These are phyloP conservation scores for Salmo trutta DNA, from an alignment of 2,797 vertebrate genomes.

Conservation along the genomic window DNA sequence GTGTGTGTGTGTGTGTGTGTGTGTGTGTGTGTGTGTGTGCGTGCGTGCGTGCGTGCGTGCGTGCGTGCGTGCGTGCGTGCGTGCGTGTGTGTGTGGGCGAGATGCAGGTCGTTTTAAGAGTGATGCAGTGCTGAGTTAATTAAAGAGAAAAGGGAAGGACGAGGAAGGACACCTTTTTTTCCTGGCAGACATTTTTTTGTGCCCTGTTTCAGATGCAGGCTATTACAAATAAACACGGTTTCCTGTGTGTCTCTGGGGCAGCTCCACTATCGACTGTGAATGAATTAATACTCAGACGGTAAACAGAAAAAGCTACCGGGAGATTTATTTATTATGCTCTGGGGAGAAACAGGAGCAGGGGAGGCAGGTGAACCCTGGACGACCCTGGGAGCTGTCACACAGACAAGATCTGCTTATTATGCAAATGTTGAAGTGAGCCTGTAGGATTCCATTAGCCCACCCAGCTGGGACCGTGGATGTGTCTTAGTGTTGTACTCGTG, in stretches of 20 bases:
- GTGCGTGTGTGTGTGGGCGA: not conserved
- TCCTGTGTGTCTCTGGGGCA: constrained; percentile 7
- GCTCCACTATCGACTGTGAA: constrained; percentile 28
- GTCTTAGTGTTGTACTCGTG: constrained; percentile 20
- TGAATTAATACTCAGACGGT: constrained; percentile 58
- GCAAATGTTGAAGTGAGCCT: constrained; percentile 57
- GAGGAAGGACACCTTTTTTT: constrained; percentile 12
- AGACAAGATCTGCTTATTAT: constrained; percentile 56
- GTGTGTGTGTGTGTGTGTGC: not conserved
- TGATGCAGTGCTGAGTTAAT: constrained; percentile 6
- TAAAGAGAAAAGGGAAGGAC: constrained; percentile 19
- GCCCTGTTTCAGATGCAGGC: constrained; percentile 10
- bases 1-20: no score
- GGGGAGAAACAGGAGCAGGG: constrained; percentile 40
- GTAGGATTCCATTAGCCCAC: constrained; percentile 54
- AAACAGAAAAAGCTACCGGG: constrained; percentile 46
- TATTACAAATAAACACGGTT: constrained; percentile 11
- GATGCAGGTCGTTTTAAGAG: not conserved
- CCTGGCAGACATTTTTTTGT: not conserved
- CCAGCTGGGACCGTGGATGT: constrained; percentile 49
- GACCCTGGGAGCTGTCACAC: constrained; percentile 54
- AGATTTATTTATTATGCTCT: constrained; percentile 53
- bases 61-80: no score
- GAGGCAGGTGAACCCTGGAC: constrained; percentile 55
- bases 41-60: no score